Percentiles rank a stretch among this genome's conserved stretches.
Conservation (phyloP, 2,113 vertebrate species). For the Pluvianellus socialis region DNA sequence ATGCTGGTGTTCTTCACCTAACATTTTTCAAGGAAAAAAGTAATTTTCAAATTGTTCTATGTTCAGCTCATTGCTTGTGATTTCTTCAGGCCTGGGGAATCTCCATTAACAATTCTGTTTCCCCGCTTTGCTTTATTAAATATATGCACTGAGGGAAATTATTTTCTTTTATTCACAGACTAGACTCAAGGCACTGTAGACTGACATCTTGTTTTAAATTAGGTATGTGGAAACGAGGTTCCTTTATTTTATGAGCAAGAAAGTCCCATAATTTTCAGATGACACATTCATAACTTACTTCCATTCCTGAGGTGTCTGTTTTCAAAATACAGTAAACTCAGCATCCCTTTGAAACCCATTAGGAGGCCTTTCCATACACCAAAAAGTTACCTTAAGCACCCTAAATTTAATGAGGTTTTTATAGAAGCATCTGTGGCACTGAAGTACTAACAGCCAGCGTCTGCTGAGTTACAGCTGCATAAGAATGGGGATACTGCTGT, state of each 20-base stretch:
- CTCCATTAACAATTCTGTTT: slow-evolving; percentile 55
- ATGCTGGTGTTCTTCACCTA: background rate
- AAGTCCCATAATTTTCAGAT: slow-evolving; percentile 44
- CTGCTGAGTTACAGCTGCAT: background rate
- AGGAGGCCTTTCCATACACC: background rate
- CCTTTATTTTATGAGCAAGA: slow-evolving; percentile 63
- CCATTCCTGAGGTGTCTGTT: slow-evolving; percentile 41
- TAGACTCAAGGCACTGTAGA: slow-evolving; percentile 22
- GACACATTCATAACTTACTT: slow-evolving; percentile 44
- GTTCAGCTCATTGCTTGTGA: background rate
- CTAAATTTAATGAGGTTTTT: slow-evolving; percentile 27
- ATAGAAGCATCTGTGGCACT: background rate
- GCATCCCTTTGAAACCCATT: slow-evolving; percentile 31
- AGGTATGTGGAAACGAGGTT: slow-evolving; percentile 28
- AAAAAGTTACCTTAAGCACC: slow-evolving; percentile 19
- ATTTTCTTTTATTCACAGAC: slow-evolving; percentile 54
- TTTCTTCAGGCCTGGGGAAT: slow-evolving; percentile 9
- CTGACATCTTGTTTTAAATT: slow-evolving; percentile 49
- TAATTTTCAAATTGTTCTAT: background rate
- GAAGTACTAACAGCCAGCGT: background rate
- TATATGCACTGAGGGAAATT: slow-evolving; percentile 57
- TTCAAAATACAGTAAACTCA: slow-evolving; percentile 50
- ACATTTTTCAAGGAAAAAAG: background rate
- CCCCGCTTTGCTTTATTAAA: slow-evolving; percentile 64
- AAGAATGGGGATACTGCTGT: background rate